Percentiles rank a stretch among this genome's conserved stretches.
Evolutionary conservation across 2,888 invertebrate genomes (phyloP).

Genomic region (Eupithecia abbreviata): DNA sequence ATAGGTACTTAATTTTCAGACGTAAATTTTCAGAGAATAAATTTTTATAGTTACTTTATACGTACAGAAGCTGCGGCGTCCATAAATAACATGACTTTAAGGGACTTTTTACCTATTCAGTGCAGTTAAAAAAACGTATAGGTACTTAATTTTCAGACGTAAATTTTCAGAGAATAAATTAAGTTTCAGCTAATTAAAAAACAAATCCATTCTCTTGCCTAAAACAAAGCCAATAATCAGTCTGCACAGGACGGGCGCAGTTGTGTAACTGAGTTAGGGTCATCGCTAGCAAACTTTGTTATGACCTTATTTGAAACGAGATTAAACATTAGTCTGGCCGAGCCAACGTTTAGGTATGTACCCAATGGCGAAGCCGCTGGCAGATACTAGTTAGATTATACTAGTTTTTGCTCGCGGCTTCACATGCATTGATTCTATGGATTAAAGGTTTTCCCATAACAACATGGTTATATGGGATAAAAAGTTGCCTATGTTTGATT

Average conservation of each 20-base stretch:
- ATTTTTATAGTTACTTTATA: neutral
- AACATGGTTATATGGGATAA: too few relatives aligned
- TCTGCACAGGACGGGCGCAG: constrained; percentile 23
- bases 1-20: too few relatives aligned
- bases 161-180: neutral
- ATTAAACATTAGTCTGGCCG: constrained; percentile 33
- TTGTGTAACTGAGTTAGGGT: constrained; percentile 39
- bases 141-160: neutral
- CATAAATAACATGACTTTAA: too few relatives aligned
- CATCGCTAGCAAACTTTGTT: constrained; percentile 30
- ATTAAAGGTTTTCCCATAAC: too few relatives aligned
- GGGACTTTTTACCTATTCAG: neutral
- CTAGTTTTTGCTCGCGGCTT: neutral
- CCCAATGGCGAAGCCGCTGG: neutral
- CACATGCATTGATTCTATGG: neutral
- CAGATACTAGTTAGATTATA: neutral
- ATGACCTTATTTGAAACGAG: constrained; percentile 35
- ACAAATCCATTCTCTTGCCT: constrained; percentile 11
- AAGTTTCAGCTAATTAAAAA: neutral
- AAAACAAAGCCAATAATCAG: constrained; percentile 30
- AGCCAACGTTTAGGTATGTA: constrained; percentile 14
- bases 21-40: neutral
- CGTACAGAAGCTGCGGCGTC: too few relatives aligned
- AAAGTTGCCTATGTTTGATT: too few relatives aligned
- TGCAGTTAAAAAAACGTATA: neutral